These are phyloP conservation scores for Oryzias javanicus DNA, from an alignment of 2,113 vertebrate species.

Conservation along the genomic window DNA sequence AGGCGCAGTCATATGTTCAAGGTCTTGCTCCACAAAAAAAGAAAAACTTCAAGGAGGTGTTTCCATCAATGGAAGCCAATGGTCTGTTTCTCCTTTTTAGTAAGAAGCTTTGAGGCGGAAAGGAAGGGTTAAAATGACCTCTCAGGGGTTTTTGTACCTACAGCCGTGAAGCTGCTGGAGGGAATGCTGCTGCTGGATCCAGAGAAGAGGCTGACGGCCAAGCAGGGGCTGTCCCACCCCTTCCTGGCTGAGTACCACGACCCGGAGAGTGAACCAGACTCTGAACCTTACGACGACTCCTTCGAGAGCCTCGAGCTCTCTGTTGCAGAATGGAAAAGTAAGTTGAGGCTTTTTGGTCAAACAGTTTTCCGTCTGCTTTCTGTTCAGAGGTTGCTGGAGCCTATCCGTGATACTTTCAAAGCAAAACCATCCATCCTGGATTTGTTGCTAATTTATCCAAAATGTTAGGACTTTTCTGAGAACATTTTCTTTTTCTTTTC, in stretches of 20 bases:
- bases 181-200: slow-evolving; percentile 80
- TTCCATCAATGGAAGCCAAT: slow-evolving; percentile 66
- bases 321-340: slow-evolving; percentile 82
- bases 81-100: slow-evolving; percentile 20
- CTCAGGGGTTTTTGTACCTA: slow-evolving; percentile 1
- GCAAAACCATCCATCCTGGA: too few species aligned
- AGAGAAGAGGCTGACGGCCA: slow-evolving; percentile 73
- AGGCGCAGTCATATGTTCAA: slow-evolving; percentile 78
- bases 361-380: too few species aligned
- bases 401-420: too few species aligned
- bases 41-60: slow-evolving; percentile 77
- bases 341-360: slow-evolving; percentile 17
- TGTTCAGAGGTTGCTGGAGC: too few species aligned
- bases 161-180: slow-evolving; percentile 76
- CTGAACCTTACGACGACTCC: slow-evolving; percentile 78
- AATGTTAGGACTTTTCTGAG: not conserved
- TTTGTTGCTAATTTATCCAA: too few species aligned
- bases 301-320: slow-evolving; percentile 79
- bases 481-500: slow-evolving; percentile 4
- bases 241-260: slow-evolving; percentile 79
- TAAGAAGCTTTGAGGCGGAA: not conserved
- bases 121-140: not conserved
- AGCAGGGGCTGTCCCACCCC: slow-evolving; percentile 73
- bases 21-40: slow-evolving; percentile 76
- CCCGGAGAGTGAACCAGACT: slow-evolving; percentile 72